phyloP scores from a whole-genome alignment of 1,140 invertebrate species.

The Potamilus streckersoni region DNA sequence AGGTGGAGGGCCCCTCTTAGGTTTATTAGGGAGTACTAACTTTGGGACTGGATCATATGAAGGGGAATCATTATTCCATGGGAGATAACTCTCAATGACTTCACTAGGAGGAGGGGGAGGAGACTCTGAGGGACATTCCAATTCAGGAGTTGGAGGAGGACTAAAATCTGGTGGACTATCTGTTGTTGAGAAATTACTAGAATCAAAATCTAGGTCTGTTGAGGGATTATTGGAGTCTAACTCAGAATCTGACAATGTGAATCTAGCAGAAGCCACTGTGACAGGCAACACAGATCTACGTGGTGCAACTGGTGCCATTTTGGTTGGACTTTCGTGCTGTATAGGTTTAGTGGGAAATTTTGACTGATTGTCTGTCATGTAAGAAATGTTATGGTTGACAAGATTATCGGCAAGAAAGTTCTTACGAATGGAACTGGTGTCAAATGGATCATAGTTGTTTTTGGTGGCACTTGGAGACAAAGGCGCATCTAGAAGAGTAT shows the following conservation, averaged over 20 bases:
- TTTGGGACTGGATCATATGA: background rate
- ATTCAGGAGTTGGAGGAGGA: constrained; percentile 17
- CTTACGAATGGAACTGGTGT: constrained; percentile 18
- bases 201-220: background rate
- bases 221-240: background rate
- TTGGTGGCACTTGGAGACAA: constrained; percentile 11
- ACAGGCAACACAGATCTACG: background rate
- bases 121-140: background rate
- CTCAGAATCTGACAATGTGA: background rate
- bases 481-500: constrained; percentile 23
- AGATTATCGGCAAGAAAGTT: constrained; percentile 2
- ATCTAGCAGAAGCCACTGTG: background rate
- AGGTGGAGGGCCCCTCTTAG: constrained; percentile 2
- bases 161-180: constrained; percentile 8
- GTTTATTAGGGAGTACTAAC: background rate
- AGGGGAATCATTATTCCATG: background rate
- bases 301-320: constrained; percentile 16
- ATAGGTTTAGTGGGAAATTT: background rate
- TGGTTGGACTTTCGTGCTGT: background rate
- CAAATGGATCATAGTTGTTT: constrained; percentile 21
- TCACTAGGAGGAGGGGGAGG: constrained; percentile 14
- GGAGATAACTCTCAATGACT: background rate
- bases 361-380: constrained; percentile 1
- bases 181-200: background rate
- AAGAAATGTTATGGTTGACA: background rate